Base-by-base conservation (phyloP, 2,888 invertebrate genomes). In the Harpalus rufipes region DNA sequence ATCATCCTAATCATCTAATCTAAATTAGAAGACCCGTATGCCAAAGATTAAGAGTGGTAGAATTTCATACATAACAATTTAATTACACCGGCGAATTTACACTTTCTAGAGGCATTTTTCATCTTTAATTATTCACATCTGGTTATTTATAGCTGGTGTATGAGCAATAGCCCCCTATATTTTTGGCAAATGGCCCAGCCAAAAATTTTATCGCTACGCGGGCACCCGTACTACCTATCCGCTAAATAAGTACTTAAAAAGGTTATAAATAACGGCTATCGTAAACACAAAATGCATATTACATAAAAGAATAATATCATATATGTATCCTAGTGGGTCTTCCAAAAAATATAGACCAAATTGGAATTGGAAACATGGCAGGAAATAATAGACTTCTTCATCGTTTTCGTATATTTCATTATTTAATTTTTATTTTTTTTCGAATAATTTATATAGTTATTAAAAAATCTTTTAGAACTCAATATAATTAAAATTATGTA, bases 141-240 rank as follows among this genome's bases (percentile, higher is more conserved):
- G 39, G 25, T 63, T 68, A 39, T 68, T 68, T 68, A 68, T 68
- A 32, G 68, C 39, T 32, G 14, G 68, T 14, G 32, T 39, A 68
- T 39, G 39, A 68, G 21, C 25, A 63, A 63, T 63, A 25, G 32
- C 68, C 68, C 65, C 68, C 72, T 74, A 74, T 44, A 74, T 74
- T 74, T 74, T 74, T 74, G 72, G 72, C 44, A 74, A 74, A 74
- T 74, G 72, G 72, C 72, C 72, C 72, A 44, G 41, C 72, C 72
- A 74, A 74, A 68, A 74, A 14, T 68, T 74, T 74, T 74, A 74
- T 44, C 44, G 16, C 72, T 7, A 74, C 7, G 72, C 41, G 72
- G 72, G 72, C 44, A 74, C 72, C 72, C 72, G 72, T 44, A 68
- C 41, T 41, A 41, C 44, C n/a, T 39, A 25, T 68, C 41, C n/a